Percentiles rank a stretch among this genome's conserved stretches.
Evolutionary conservation across 2,797 vertebrate species (phyloP).

Genomic region (Synanceia verrucosa): DNA sequence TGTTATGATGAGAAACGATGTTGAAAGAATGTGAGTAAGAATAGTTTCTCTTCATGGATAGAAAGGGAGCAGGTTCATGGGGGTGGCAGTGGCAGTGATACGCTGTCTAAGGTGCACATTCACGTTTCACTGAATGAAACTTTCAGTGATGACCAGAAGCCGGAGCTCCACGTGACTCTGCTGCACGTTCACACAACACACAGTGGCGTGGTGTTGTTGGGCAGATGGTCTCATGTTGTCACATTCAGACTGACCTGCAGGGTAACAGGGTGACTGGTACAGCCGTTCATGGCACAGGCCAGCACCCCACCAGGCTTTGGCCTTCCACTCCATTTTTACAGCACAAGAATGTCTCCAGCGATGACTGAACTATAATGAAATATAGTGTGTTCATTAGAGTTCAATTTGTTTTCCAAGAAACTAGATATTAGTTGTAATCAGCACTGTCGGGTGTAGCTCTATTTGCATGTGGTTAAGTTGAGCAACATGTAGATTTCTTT

Average conservation of each 20-base stretch:
- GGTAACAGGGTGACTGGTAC: conserved; percentile 42
- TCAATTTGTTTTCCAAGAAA: neutral
- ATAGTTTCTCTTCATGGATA: neutral
- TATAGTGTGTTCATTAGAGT: neutral
- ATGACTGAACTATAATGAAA: neutral
- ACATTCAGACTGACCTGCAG: conserved; percentile 51
- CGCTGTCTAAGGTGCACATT: neutral
- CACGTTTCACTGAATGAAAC: neutral
- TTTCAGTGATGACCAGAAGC: neutral
- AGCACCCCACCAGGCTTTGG: neutral
- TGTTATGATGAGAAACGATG: neutral
- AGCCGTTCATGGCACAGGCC: conserved; percentile 20
- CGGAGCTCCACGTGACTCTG: conserved; percentile 28
- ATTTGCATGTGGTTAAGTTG: neutral
- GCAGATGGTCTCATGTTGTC: conserved; percentile 49
- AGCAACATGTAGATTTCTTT: neutral
- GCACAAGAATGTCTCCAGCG: neutral
- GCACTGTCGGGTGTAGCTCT: neutral
- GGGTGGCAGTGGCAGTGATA: too few relatives aligned
- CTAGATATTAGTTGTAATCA: neutral
- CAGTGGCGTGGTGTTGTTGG: conserved; percentile 29
- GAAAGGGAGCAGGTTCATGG: neutral
- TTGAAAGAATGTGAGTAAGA: neutral
- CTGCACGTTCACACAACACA: conserved; percentile 18
- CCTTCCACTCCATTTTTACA: conserved; percentile 38